phyloP scores from a whole-genome alignment of 2,113 vertebrate species.

The Rhinichthys klamathensis region DNA sequence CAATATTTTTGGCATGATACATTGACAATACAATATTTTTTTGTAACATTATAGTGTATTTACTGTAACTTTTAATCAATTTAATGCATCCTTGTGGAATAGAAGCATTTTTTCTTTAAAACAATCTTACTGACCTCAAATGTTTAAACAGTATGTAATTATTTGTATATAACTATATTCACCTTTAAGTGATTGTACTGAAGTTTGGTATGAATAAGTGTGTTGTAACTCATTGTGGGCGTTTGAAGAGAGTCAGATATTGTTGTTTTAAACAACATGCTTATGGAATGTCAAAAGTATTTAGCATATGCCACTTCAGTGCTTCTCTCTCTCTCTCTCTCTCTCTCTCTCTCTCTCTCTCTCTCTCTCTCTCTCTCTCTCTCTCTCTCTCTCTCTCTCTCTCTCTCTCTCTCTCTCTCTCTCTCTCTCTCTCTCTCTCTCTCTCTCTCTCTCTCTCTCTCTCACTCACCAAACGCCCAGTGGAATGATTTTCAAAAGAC shows the following conservation, averaged over 20 bases:
- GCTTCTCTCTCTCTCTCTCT: neutral
- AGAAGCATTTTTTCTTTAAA: neutral
- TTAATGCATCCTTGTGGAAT: neutral
- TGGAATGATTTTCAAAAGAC: neutral
- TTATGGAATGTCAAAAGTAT: neutral
- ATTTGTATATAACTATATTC: neutral
- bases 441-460: no score
- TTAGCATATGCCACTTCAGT: constrained; percentile 15
- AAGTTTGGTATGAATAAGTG: neutral
- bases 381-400: no score
- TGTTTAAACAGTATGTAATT: neutral
- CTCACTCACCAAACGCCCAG: neutral
- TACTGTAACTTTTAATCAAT: neutral
- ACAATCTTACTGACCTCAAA: neutral
- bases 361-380: no score
- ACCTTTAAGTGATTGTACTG: neutral
- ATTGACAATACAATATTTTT: no score
- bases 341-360: no score
- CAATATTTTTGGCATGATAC: no score
- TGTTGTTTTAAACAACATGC: neutral
- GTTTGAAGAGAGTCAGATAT: neutral
- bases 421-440: no score
- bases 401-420: no score
- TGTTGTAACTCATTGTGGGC: neutral
- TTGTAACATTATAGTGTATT: neutral